Evolutionary conservation across 2,888 invertebrate species (phyloP), one percentile per base, ranked within the genome.

Genomic region (Rosalia funebris): DNA sequence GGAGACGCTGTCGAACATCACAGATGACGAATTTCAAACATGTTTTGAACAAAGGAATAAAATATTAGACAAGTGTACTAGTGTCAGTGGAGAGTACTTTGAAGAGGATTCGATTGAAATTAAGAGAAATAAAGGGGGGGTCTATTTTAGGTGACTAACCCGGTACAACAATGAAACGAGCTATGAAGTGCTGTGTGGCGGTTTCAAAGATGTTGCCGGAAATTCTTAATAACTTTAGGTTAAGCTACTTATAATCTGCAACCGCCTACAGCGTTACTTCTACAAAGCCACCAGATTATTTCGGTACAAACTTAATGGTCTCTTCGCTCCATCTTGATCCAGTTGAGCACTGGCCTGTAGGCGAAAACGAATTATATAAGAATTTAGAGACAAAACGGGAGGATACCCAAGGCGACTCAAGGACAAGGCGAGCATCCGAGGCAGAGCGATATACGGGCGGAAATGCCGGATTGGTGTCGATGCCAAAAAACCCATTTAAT

Each of bases 331-430:
- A 20, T 36, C 36, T 19, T 36, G 48, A 48, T 37, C 14, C 19
- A 36, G 34, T 48, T 36, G 19, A 48, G 17, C 19, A 48, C 37
- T 19, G 20, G 37, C 48, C 48, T 11, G 36, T 19, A 19, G 48
- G 48, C 48, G 5, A 14, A 19, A 31, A 36, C 15, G 14, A 16
- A n/a, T 47, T 32, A 45, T 25, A 45, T 15, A 3, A 15, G 32
- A 45, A 31, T n/a, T 31, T 46, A 48, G 37, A 48, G 48, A 37
- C 36, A 37, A 12, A 11, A 14, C 48, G 20, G 19, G 48, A 25
- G 36, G 9, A 34, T 19, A 36, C 36, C 36, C 48, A 48, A 48
- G 48, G 48, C 20, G 12, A 36, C 20, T 19, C 47, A 34, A 47
- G 47, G 37, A 11, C 36, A 25, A 25, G 19, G n/a, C 19, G 11